These are phyloP conservation scores for Euproctis similis DNA, from an alignment of 2,888 invertebrate species.

Conservation along the genomic window DNA sequence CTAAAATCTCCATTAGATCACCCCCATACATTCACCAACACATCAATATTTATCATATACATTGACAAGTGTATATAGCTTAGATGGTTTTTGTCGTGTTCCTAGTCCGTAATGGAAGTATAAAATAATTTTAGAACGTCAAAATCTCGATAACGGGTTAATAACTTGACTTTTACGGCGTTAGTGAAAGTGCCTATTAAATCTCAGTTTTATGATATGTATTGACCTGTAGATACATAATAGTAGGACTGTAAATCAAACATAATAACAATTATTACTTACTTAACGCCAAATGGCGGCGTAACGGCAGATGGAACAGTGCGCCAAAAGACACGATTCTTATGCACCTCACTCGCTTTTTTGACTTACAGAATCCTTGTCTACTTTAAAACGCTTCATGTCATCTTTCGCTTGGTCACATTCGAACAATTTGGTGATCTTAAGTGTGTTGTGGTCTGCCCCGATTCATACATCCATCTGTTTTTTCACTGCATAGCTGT, in stretches of 20 bases:
- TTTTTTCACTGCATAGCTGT: no score
- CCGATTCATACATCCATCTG: no score
- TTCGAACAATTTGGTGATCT: no score
- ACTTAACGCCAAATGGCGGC: no score
- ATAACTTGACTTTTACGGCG: conserved; percentile 34
- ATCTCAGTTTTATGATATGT: conserved; percentile 37
- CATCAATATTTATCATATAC: conserved; percentile 9
- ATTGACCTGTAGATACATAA: conserved; percentile 25
- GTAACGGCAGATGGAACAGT: no score
- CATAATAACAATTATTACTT: neutral
- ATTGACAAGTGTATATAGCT: conserved; percentile 9
- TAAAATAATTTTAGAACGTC: conserved; percentile 6
- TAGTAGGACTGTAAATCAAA: conserved; percentile 1
- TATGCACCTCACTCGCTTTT: no score
- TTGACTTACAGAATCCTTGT: no score
- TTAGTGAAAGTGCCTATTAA: conserved; percentile 45
- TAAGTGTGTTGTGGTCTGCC: no score
- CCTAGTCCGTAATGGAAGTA: conserved; percentile 10
- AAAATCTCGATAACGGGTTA: conserved; percentile 12
- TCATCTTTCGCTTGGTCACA: no score
- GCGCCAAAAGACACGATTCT: no score
- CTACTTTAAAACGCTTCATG: no score
- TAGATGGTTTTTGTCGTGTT: neutral
- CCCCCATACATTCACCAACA: conserved; percentile 1
- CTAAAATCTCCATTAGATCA: conserved; percentile 16